Conservation (phyloP, 2,113 vertebrate genomes). For the Etia nguti region DNA sequence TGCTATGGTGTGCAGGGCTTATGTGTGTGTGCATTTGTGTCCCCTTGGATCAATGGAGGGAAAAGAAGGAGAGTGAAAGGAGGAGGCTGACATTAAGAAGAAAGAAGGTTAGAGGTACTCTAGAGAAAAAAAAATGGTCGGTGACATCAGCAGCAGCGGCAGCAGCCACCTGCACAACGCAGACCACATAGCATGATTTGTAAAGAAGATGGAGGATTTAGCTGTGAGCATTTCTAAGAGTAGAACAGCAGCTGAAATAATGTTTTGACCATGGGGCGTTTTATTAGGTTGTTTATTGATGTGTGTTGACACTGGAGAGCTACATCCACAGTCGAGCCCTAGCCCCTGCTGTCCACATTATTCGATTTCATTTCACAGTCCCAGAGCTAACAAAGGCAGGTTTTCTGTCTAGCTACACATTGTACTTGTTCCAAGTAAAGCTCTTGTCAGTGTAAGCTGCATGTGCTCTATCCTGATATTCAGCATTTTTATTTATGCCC, state of each 20-base stretch:
- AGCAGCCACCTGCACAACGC: conserved; percentile 17
- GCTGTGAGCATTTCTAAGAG: background rate
- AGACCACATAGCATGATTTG: background rate
- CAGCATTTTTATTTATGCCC: conserved; percentile 47
- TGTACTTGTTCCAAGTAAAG: conserved; percentile 38
- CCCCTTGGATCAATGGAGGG: background rate
- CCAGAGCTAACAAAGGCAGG: conserved; percentile 56
- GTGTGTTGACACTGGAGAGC: conserved; percentile 61
- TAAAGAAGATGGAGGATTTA: conserved; percentile 11
- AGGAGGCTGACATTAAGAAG: background rate
- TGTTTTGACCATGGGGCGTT: conserved; percentile 46
- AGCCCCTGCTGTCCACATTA: conserved; percentile 52
- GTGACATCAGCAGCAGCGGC: background rate
- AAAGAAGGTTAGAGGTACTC: background rate
- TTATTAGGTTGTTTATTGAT: conserved; percentile 65
- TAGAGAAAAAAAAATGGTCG: background rate
- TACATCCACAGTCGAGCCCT: conserved; percentile 30
- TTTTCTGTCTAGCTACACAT: conserved; percentile 47
- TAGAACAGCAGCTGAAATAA: conserved; percentile 36
- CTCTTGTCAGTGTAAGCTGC: conserved; percentile 19
- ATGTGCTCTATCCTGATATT: conserved; percentile 23
- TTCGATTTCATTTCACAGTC: conserved; percentile 62
- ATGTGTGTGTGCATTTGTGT: background rate
- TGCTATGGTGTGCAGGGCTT: background rate
- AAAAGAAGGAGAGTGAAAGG: background rate